A percentile compares a stretch with the other conserved stretches of the same genome.
Evolutionary conservation across 2,888 invertebrate species (phyloP).

Genomic region (Sarcophaga subvicina): DNA sequence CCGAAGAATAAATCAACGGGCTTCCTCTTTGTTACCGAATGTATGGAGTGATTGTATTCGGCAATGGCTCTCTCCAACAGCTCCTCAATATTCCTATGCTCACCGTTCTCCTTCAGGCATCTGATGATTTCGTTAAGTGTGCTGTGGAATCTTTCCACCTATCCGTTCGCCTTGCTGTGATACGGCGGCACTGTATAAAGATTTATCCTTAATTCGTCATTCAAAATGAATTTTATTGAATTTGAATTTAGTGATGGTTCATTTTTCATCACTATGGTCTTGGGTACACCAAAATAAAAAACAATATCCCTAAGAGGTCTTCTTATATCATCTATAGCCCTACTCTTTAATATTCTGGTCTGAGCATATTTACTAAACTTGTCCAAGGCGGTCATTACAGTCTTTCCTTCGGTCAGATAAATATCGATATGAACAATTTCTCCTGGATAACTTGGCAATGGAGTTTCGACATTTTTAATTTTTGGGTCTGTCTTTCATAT

Average conservation of each 20-base stretch:
- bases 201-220: background rate
- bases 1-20: background rate
- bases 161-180: background rate
- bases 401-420: conserved; percentile 26
- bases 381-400: conserved; percentile 52
- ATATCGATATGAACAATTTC: conserved; percentile 55
- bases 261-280: background rate
- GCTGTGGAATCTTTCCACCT: background rate
- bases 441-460: conserved; percentile 59
- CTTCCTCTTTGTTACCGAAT: background rate
- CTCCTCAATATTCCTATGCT: background rate
- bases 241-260: background rate
- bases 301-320: conserved; percentile 48
- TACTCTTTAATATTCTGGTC: conserved; percentile 50
- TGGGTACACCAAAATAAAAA: too few relatives aligned
- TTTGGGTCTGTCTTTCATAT: conserved; percentile 50
- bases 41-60: background rate
- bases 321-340: conserved; percentile 58
- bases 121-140: background rate
- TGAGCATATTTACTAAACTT: conserved; percentile 63
- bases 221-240: too few relatives aligned
- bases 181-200: background rate
- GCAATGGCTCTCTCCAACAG: background rate
- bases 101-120: background rate
- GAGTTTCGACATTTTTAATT: conserved; percentile 29